Conservation (phyloP, 2,797 vertebrate species). For the Pagetopsis macropterus region DNA sequence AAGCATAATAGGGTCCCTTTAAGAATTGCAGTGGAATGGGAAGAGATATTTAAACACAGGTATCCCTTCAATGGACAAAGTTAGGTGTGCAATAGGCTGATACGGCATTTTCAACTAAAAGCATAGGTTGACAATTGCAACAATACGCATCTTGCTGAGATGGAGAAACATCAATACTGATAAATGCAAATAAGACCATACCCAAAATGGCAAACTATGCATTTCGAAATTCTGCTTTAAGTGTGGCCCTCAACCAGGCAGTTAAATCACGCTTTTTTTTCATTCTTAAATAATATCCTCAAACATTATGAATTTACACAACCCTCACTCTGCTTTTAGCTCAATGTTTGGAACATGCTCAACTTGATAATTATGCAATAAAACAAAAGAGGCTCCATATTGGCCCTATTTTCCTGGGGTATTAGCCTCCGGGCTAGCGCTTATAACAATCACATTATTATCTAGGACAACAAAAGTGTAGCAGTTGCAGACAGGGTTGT, state of each 20-base stretch:
- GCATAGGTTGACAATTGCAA: not conserved
- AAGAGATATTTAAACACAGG: not conserved
- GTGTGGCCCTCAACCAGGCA: not conserved
- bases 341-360: conserved; percentile 15
- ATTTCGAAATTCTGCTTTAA: conserved; percentile 1
- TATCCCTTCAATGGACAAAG: not conserved
- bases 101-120: not conserved
- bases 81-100: not conserved
- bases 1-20: not conserved
- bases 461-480: conserved; percentile 18
- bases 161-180: too few species aligned
- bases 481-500: conserved; percentile 22
- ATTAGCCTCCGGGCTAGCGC: conserved; percentile 23
- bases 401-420: conserved; percentile 18
- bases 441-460: conserved; percentile 39
- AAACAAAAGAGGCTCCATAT: conserved; percentile 27
- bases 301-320: conserved; percentile 19
- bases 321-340: conserved; percentile 7
- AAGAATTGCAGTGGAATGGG: not conserved
- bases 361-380: conserved; percentile 33
- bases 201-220: conserved; percentile 11
- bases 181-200: too few species aligned
- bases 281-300: conserved; percentile 15
- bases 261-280: conserved; percentile 12
- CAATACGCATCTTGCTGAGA: not conserved